Evolutionary conservation across 2,888 invertebrate species (phyloP), one percentile per base, ranked within the genome.

Genomic region (Athalia cordata): DNA sequence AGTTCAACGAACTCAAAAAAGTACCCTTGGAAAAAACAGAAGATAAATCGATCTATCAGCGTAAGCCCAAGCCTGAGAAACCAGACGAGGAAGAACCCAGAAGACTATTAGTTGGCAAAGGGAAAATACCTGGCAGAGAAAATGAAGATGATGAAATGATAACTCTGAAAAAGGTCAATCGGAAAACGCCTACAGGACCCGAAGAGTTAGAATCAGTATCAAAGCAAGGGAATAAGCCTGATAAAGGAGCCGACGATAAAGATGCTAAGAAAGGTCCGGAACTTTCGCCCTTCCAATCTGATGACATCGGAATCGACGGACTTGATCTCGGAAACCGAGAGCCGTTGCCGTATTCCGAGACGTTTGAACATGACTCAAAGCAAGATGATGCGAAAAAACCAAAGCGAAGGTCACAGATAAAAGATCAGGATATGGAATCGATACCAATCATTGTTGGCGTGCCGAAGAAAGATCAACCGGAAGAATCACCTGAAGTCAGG

Each of bases 101-200:
- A 84, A 85, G 72, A 78, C 82, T 92, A 0, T 89, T 89, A 75
- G 83, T 91, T 55, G 91, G 91, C 6, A 92, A 92, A 85, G 92
- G 92, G 45, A 91, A 92, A 83, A 86, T 91, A 83, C 88, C 90
- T 11, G 82, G 88, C 78, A 81, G 84, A 68, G 90, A 91, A 55
- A 85, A 87, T 75, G 80, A 81, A 50, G 88, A 85, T 49, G 84
- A 88, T 13, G 91, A 91, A 83, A 87, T 86, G 62, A 87, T 93
- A 0, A 91, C 89, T 49, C 86, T 93, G 6, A 93, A 92, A 84
- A 92, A 92, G 85, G 88, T 91, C 77, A 91, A 29, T 29, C 29
- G 29, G 2, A 29, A 91, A 82, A 83, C 86, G 3, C 83, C 85
- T 55, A 86, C 85, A 77, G 89, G 89, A 78, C 84, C 88, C 79